Evolutionary conservation across 2,113 vertebrate genomes (phyloP).

Genomic region (Macrotus californicus): DNA sequence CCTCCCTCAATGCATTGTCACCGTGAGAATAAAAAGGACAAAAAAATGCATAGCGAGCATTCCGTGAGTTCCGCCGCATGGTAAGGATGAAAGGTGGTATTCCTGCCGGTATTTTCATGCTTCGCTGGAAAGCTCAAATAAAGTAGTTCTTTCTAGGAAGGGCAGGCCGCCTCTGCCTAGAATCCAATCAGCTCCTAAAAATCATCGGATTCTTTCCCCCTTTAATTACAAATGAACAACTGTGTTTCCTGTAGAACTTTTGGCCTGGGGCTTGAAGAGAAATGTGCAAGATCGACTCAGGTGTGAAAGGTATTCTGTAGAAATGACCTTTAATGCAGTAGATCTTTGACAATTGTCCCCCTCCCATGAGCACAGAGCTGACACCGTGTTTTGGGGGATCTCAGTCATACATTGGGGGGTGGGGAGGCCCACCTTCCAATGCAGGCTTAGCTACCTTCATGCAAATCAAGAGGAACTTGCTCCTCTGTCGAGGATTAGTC

Average conservation of each 20-base stretch:
- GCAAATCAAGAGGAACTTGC: not conserved
- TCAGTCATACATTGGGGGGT: fast-evolving
- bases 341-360: too few relatives aligned
- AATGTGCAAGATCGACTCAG: not conserved
- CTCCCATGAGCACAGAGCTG: too few relatives aligned
- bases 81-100: not conserved
- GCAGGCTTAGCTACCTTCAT: fast-evolving
- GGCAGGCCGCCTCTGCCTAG: not conserved
- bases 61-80: not conserved
- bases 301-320: not conserved
- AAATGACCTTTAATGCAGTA: not conserved
- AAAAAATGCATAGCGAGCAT: not conserved
- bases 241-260: fast-evolving
- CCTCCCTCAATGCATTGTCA: too few relatives aligned
- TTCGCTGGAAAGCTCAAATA: not conserved
- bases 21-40: not conserved
- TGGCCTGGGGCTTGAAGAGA: not conserved
- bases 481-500: not conserved
- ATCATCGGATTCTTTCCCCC: not conserved
- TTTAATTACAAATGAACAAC: not conserved
- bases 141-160: not conserved
- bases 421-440: fast-evolving
- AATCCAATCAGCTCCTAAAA: not conserved
- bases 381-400: fast-evolving
- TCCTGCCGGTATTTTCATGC: not conserved